phyloP scores from a whole-genome alignment of 1,140 invertebrate species.

The Bombus fervidus region DNA sequence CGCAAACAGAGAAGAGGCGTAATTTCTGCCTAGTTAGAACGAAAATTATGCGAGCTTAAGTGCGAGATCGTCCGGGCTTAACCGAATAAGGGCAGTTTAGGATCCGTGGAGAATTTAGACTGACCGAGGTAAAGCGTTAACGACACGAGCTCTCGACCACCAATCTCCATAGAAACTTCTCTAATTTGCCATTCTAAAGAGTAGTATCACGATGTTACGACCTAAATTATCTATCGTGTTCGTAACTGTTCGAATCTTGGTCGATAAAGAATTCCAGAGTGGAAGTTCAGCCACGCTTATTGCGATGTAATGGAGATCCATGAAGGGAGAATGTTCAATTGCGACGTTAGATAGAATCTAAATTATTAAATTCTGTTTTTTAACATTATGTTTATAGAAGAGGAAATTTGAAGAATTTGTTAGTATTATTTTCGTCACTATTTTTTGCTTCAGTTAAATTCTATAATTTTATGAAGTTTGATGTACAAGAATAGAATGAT shows the following conservation, averaged over 20 bases:
- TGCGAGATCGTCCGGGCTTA: constrained; percentile 67
- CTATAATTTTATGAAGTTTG: too few species aligned
- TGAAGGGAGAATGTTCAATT: not conserved
- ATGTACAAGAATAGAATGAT: too few species aligned
- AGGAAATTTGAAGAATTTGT: too few species aligned
- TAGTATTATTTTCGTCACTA: too few species aligned
- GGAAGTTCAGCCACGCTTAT: not conserved
- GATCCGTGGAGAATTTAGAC: not conserved
- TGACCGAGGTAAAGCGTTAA: constrained; percentile 55
- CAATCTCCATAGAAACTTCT: constrained; percentile 33
- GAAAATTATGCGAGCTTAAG: constrained; percentile 75
- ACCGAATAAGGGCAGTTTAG: constrained; percentile 63
- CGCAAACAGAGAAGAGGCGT: constrained; percentile 57
- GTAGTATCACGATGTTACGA: not conserved
- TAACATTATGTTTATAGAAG: not conserved
- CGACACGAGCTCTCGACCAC: constrained; percentile 13
- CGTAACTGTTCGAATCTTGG: not conserved
- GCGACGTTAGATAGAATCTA: not conserved
- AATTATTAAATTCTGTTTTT: not conserved
- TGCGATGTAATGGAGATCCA: not conserved
- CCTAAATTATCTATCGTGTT: not conserved
- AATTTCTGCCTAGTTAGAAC: constrained; percentile 68
- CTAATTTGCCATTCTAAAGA: constrained; percentile 20
- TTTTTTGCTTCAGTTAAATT: too few species aligned
- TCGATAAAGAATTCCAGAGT: not conserved